Percentiles rank a stretch among this genome's conserved stretches.
Evolutionary conservation across 2,113 vertebrate species (phyloP).

Genomic region (Lethenteron reissneri): DNA sequence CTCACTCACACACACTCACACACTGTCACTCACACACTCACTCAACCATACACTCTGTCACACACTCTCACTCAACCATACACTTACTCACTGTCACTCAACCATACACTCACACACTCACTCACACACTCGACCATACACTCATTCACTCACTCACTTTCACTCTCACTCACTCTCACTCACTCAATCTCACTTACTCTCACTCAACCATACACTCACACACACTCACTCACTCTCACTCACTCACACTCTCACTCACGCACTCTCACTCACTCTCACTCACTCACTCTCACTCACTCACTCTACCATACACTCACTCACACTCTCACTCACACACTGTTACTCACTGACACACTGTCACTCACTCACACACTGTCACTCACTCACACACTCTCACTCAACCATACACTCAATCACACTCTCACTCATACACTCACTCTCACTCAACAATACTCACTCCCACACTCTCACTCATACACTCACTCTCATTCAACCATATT

Average conservation of each 20-base stretch:
- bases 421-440: not conserved
- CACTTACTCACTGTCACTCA: not conserved
- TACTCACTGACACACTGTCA: not conserved
- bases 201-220: not conserved
- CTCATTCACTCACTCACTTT: not conserved
- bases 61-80: not conserved
- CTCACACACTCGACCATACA: too few species aligned
- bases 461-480: not conserved
- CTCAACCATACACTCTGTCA: not conserved
- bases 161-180: conserved; percentile 3
- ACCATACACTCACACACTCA: not conserved
- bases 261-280: not conserved
- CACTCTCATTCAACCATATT: not conserved
- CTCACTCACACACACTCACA: not conserved
- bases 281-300: not conserved
- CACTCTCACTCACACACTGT: not conserved
- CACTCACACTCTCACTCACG: not conserved
- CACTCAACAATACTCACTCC: not conserved
- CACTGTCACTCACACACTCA: not conserved
- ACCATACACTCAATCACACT: not conserved
- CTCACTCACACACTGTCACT: not conserved
- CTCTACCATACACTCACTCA: not conserved
- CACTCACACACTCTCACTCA: not conserved
- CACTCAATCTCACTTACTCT: not conserved
- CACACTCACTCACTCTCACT: not conserved